These are phyloP conservation scores for Chaetoderma sp. DNA, from an alignment of 2,888 invertebrate species.

Conservation along the genomic window DNA sequence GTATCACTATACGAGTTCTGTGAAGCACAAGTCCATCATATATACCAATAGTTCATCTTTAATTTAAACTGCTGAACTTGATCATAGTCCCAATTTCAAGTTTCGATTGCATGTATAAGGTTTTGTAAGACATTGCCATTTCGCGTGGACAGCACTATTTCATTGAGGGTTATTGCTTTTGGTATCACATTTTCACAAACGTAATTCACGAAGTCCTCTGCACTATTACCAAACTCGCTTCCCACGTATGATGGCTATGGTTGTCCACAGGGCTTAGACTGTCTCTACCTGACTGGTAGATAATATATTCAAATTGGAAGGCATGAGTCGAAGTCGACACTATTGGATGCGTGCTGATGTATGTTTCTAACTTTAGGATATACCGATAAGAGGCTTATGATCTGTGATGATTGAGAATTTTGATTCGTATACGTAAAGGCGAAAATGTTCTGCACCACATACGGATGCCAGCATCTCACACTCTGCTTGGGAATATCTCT, in stretches of 20 bases:
- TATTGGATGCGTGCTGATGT: slow-evolving; percentile 29
- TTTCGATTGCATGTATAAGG: background rate
- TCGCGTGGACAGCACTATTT: background rate
- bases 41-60: too few relatives aligned
- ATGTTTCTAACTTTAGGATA: slow-evolving; percentile 44
- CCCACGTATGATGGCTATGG: slow-evolving; percentile 19
- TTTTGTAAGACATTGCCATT: background rate
- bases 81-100: background rate
- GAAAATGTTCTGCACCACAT: slow-evolving; percentile 49
- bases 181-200: slow-evolving; percentile 29
- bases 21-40: too few relatives aligned
- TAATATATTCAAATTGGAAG: slow-evolving; percentile 10
- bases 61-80: background rate
- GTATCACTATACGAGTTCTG: too few relatives aligned
- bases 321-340: slow-evolving; percentile 13
- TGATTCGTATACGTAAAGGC: slow-evolving; percentile 46
- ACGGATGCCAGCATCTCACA: slow-evolving; percentile 47
- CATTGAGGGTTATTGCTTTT: slow-evolving; percentile 34
- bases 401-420: slow-evolving; percentile 43
- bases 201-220: slow-evolving; percentile 32
- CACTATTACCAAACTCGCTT: slow-evolving; percentile 23
- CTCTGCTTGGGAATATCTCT: slow-evolving; percentile 47
- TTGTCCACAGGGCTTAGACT: slow-evolving; percentile 24
- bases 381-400: slow-evolving; percentile 52
- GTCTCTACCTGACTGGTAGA: slow-evolving; percentile 17